A percentile compares a stretch with the other conserved stretches of the same genome.
Conservation (phyloP, 2,888 invertebrate species). For the Melinopterus prodromus region DNA sequence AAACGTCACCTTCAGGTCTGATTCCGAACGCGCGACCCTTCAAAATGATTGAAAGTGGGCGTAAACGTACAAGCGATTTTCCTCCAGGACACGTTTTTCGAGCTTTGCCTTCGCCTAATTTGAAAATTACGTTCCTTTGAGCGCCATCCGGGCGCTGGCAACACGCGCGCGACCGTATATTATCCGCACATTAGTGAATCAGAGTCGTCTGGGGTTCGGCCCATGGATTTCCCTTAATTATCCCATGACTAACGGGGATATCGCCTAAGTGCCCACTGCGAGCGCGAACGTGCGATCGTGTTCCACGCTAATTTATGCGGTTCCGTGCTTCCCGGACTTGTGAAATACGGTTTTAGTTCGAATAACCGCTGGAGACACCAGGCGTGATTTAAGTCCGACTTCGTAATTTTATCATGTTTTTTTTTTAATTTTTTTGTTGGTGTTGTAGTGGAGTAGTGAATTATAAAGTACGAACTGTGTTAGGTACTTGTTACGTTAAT, state of each 20-base stretch:
- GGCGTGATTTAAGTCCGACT: not conserved
- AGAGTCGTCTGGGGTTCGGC: conserved; percentile 4
- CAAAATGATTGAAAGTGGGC: conserved; percentile 4
- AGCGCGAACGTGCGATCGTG: not conserved
- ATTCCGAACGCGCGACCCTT: not conserved
- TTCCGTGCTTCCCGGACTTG: not conserved
- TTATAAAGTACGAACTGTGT: not conserved
- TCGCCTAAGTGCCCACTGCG: not conserved
- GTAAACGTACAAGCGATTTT: not conserved
- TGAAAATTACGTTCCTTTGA: not conserved
- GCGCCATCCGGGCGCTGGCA: not conserved
- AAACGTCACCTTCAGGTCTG: not conserved
- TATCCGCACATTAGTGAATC: conserved; percentile 4
- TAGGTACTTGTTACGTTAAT: not conserved
- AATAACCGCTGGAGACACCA: not conserved
- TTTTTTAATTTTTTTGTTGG: not conserved
- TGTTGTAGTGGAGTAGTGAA: not conserved
- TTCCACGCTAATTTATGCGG: not conserved
- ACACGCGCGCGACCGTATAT: not conserved
- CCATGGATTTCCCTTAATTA: conserved; percentile 4
- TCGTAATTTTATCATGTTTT: not conserved
- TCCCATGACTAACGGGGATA: conserved; percentile 4
- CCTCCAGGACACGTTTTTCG: conserved; percentile 4
- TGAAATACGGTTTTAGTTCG: not conserved
- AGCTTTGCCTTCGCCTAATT: not conserved